These are phyloP conservation scores for Pseudochirops corinnae DNA, from an alignment of 2,797 vertebrate species.

Conservation along the genomic window DNA sequence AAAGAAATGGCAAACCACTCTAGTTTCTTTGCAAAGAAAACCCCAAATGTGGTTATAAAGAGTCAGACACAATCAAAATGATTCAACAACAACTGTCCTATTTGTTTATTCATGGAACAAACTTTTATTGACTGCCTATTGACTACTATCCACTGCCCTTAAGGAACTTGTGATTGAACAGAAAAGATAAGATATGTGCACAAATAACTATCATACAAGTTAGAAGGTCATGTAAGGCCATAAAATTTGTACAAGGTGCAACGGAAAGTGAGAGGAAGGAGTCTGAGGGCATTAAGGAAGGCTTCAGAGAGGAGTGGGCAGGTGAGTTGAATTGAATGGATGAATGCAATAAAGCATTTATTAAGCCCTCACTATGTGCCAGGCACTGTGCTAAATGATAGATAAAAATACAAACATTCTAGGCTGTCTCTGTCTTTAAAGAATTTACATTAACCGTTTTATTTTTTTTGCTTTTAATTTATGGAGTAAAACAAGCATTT, in stretches of 20 bases:
- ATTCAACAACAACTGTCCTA: neutral
- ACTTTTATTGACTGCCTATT: neutral
- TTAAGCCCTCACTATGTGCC: neutral
- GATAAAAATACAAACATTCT: neutral
- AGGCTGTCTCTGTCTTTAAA: neutral
- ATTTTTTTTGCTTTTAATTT: neutral
- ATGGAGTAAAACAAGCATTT: neutral
- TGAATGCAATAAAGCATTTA: neutral
- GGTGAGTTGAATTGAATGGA: neutral
- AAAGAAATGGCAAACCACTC: neutral
- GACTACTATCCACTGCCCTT: neutral
- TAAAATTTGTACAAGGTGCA: neutral
- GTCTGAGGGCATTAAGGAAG: neutral
- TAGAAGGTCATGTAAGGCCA: neutral
- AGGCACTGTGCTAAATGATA: neutral
- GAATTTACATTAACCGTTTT: neutral
- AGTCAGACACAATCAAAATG: neutral
- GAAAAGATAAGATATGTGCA: neutral
- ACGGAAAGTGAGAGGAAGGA: neutral
- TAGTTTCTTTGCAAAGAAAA: neutral
- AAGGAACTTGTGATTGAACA: neutral
- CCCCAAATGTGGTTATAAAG: neutral
- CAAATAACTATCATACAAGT: neutral
- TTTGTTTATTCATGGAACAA: neutral
- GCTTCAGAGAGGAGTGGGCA: neutral